These are phyloP conservation scores for Galemys pyrenaicus DNA, from an alignment of 2,113 vertebrate species.

Conservation along the genomic window DNA sequence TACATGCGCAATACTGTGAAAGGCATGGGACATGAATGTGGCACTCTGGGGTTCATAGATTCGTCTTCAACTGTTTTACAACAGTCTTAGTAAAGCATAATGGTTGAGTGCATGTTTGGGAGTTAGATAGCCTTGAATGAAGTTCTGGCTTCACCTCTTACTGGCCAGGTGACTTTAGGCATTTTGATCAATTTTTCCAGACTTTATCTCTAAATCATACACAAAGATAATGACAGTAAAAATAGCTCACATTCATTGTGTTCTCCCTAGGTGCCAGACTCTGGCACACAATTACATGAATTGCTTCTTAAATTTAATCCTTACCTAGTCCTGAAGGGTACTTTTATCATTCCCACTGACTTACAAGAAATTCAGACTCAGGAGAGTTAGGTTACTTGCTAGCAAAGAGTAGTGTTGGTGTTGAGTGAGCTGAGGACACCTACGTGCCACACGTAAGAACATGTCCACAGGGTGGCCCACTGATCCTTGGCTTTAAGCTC, in stretches of 20 bases:
- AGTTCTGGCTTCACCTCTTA: not conserved
- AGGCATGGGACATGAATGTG: not conserved
- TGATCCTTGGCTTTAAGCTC: not conserved
- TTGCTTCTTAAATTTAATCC: not conserved
- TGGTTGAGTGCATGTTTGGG: not conserved
- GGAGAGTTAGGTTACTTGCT: not conserved
- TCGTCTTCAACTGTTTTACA: not conserved
- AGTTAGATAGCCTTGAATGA: not conserved
- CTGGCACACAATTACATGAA: rapidly evolving
- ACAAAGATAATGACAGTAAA: not conserved
- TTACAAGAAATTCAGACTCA: not conserved
- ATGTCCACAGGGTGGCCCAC: not conserved
- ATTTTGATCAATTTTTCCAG: not conserved
- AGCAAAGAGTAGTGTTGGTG: not conserved
- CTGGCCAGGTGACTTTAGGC: too few species aligned
- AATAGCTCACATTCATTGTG: not conserved
- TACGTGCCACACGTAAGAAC: rapidly evolving
- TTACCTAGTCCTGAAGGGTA: not conserved
- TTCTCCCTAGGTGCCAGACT: not conserved
- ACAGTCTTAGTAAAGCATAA: not conserved
- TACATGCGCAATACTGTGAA: not conserved
- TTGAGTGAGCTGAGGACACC: not conserved
- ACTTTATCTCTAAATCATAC: not conserved
- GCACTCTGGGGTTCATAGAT: not conserved
- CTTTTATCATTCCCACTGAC: not conserved